Evolutionary conservation across 2,888 invertebrate genomes (phyloP).

Genomic region (Priapulus caudatus): DNA sequence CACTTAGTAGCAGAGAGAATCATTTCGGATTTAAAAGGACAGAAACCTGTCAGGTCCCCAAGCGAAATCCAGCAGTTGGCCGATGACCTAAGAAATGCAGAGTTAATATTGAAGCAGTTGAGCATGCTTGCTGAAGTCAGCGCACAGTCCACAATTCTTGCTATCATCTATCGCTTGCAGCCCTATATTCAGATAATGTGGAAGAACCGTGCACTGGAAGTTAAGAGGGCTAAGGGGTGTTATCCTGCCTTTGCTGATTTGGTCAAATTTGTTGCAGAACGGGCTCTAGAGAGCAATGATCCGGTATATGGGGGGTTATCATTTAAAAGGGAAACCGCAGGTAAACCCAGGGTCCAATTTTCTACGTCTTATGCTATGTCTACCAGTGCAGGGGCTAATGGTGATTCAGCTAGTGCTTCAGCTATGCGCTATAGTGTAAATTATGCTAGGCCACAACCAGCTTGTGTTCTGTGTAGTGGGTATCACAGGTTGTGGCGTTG

Average conservation of each 20-base stretch:
- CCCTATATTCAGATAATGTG: neutral
- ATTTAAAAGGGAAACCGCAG: neutral
- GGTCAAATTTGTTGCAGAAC: neutral
- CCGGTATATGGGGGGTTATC: neutral
- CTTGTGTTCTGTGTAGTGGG: neutral
- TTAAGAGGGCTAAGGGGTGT: neutral
- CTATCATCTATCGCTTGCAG: neutral
- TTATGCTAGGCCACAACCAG: neutral
- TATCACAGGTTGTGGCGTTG: neutral
- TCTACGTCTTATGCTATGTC: too few species aligned
- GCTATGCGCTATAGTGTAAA: neutral
- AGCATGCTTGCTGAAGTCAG: neutral
- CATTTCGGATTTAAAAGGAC: neutral
- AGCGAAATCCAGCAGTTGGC: neutral
- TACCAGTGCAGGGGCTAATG: too few species aligned
- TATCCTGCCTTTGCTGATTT: neutral
- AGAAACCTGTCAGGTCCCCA: neutral
- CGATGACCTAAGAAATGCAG: neutral
- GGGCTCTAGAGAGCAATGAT: neutral
- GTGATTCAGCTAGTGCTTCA: neutral
- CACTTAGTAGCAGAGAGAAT: neutral
- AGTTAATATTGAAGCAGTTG: neutral
- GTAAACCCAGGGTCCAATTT: too few species aligned
- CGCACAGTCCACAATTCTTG: neutral
- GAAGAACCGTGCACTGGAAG: constrained; percentile 1